Evolutionary conservation across 2,797 vertebrate genomes (phyloP).

Genomic region (Semaprochilodus insignis): DNA sequence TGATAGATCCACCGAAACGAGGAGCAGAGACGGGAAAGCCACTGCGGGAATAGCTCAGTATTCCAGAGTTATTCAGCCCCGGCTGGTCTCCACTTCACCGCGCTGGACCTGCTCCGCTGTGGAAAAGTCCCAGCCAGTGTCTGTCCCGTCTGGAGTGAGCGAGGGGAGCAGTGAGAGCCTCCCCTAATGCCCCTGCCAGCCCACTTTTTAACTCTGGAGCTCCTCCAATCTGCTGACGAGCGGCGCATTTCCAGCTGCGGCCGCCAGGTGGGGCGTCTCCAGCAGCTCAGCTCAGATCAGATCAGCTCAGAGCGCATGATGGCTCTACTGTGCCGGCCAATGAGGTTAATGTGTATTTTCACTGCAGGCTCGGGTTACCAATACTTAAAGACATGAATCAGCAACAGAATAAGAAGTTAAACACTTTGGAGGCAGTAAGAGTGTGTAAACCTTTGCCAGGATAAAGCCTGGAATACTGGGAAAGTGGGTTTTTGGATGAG

Average conservation of each 20-base stretch:
- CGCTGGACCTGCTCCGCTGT: not conserved
- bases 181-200: slow-evolving; percentile 71
- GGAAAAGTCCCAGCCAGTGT: not conserved
- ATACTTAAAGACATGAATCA: too few species aligned
- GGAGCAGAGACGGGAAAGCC: not conserved
- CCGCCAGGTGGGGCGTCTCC: not conserved
- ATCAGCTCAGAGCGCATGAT: not conserved
- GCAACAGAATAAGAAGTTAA: too few species aligned
- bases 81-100: not conserved
- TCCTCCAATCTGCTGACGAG: not conserved
- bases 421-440: too few species aligned
- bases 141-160: slow-evolving; percentile 55
- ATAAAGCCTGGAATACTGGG: too few species aligned
- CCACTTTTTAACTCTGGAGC: not conserved
- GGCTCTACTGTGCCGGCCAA: too few species aligned
- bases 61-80: slow-evolving; percentile 17
- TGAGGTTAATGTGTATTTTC: too few species aligned
- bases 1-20: not conserved
- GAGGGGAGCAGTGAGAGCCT: slow-evolving; percentile 59
- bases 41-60: slow-evolving; percentile 5
- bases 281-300: not conserved
- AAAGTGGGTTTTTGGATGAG: too few species aligned
- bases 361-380: too few species aligned
- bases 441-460: too few species aligned
- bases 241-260: not conserved